Base-by-base conservation (phyloP, 2,113 vertebrate genomes). In the Ptilorrhoa leucosticta region DNA sequence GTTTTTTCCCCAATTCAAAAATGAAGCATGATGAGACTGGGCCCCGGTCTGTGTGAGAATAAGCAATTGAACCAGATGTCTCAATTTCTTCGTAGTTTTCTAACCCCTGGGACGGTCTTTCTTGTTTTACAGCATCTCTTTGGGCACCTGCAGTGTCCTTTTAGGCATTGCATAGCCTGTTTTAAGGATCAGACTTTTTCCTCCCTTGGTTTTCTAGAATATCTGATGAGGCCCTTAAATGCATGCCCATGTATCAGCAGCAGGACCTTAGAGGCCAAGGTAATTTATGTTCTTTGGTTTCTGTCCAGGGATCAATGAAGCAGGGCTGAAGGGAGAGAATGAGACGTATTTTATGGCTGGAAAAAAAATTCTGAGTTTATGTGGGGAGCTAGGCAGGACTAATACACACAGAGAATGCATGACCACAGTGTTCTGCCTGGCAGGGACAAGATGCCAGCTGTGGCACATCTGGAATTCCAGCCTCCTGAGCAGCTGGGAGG, bases 251-350 rank as follows among this genome's bases (percentile, higher is more conserved):
- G 22, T 63, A 60, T 66, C 51, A 51, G 73, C 73, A 76, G 53
- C 66, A 69, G 66, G 47, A 70, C 35, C 72, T 81, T 19, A 21
- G 51, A 61, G 35, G 60, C 33, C 3, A 2, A 51, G 19, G 48
- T 40, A 86, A 93, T 88, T 72, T 95, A 57, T 68, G 61, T 58
- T 87, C 58, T 88, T 88, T 80, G 66, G 45, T 93, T 92, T 87
- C 57, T 53, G 57, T 60, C 53, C 90, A 72, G 82, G 40, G 87
- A 93, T 76, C 78, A 37, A 64, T 56, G 78, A 89, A 91, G 56
- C 15, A 31, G 66, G 0, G 0, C 75, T 13, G 33, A 83, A 53
- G 51, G 35, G 76, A 77, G 45, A 53, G 42, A 85, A 80, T 2
- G 8, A 77, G 54, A 13, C 0, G 2, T 44, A 50, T 48, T 85